These are phyloP conservation scores for Malthinus seriepunctatus DNA, from an alignment of 2,888 invertebrate species.

Conservation along the genomic window DNA sequence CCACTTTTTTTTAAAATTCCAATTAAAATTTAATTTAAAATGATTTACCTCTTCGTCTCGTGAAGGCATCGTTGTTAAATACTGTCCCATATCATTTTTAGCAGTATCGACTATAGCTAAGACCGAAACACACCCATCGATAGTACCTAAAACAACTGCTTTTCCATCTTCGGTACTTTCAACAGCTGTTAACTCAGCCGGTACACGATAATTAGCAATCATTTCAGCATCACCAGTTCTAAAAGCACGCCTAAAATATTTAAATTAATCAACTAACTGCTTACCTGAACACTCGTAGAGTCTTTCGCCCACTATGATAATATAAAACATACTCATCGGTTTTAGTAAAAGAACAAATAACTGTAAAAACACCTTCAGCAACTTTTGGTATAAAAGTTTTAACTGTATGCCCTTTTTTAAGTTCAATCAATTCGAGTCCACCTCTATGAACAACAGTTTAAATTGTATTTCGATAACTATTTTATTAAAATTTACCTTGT, in stretches of 20 bases:
- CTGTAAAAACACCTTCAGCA: conserved; percentile 96
- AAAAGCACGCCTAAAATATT: conserved; percentile 30
- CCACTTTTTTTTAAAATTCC: background rate
- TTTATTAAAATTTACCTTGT: conserved; percentile 59
- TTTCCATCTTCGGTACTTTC: conserved; percentile 84
- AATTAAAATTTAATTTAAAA: background rate
- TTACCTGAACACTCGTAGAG: conserved; percentile 87
- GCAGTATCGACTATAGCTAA: conserved; percentile 74
- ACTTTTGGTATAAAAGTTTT: conserved; percentile 91
- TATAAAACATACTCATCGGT: conserved; percentile 95
- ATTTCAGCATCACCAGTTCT: conserved; percentile 86
- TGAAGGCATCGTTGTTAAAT: conserved; percentile 69
- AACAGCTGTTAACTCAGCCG: conserved; percentile 86
- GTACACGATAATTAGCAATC: conserved; percentile 91
- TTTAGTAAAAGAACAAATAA: conserved; percentile 91
- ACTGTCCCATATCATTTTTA: conserved; percentile 67
- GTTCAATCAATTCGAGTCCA: conserved; percentile 88
- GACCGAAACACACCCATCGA: conserved; percentile 93
- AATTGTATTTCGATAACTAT: too few relatives aligned
- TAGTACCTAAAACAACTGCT: conserved; percentile 84
- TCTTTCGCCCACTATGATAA: conserved; percentile 95
- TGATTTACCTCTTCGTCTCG: conserved; percentile 66
- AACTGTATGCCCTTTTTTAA: conserved; percentile 86
- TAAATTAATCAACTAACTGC: conserved; percentile 7
- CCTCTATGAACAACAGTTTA: conserved; percentile 64